A percentile compares a stretch with the other conserved stretches of the same genome.
These are phyloP conservation scores for Formicarius rufipectus DNA, from an alignment of 2,113 vertebrate species.

Conservation along the genomic window DNA sequence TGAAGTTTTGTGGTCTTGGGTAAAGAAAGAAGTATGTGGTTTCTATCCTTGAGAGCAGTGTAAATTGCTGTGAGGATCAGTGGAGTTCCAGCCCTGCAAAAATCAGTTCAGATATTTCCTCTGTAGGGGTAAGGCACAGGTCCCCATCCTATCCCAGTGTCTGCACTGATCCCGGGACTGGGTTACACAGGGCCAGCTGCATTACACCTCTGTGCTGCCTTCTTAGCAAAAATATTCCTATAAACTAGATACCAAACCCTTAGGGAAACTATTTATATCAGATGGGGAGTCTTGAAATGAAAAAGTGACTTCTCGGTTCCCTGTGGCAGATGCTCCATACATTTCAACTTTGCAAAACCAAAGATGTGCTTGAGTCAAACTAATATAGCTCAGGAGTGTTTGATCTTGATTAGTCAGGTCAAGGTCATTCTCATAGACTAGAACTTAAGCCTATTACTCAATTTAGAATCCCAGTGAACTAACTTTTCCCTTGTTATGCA, in stretches of 20 bases:
- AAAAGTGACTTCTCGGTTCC: not conserved
- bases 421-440: not conserved
- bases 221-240: not conserved
- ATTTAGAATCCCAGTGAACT: not conserved
- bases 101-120: not conserved
- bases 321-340: not conserved
- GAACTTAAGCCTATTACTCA: not conserved
- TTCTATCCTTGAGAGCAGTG: not conserved
- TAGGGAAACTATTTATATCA: not conserved
- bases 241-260: not conserved
- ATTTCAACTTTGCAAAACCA: not conserved
- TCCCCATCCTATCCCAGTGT: not conserved
- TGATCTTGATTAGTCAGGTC: accelerated
- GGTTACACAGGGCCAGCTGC: not conserved
- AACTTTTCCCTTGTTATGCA: not conserved
- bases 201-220: not conserved
- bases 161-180: not conserved
- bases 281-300: not conserved
- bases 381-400: not conserved
- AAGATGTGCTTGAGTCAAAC: not conserved
- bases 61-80: not conserved
- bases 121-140: not conserved
- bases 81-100: not conserved
- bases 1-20: slow-evolving; percentile 44
- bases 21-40: not conserved